Conservation (phyloP, 2,888 invertebrate genomes). For the Tetragnatha montana region DNA sequence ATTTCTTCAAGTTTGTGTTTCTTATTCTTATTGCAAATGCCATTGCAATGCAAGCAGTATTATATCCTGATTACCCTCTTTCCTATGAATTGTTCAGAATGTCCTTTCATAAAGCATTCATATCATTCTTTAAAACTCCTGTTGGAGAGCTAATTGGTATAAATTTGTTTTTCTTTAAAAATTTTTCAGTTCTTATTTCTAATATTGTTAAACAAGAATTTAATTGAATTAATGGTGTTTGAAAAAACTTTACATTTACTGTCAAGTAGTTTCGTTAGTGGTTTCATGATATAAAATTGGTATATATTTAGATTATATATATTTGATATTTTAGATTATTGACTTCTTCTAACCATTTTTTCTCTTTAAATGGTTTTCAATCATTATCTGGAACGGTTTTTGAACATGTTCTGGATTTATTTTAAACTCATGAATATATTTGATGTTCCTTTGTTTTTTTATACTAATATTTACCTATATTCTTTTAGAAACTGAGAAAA, state of each 20-base stretch:
- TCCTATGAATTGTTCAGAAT: conserved; percentile 74
- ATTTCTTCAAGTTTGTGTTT: conserved; percentile 75
- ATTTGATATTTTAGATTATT: too few relatives aligned
- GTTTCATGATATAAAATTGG: too few relatives aligned
- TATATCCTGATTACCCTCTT: conserved; percentile 77
- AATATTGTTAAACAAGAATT: background rate
- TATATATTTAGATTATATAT: too few relatives aligned
- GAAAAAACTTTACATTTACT: too few relatives aligned
- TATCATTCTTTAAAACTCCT: conserved; percentile 77
- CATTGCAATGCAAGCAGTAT: conserved; percentile 76
- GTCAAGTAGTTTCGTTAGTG: too few relatives aligned
- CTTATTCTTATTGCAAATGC: conserved; percentile 75
- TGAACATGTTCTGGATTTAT: too few relatives aligned
- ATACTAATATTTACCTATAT: background rate
- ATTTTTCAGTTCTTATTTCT: background rate
- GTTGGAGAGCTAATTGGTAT: conserved; percentile 74
- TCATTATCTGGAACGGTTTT: too few relatives aligned
- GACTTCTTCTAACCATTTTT: too few relatives aligned
- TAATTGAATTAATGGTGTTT: too few relatives aligned
- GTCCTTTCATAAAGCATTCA: conserved; percentile 76
- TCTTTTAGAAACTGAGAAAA: conserved; percentile 17
- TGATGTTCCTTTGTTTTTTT: background rate
- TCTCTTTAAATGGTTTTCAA: too few relatives aligned
- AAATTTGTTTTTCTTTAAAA: background rate
- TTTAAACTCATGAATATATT: too few relatives aligned